Conservation (phyloP, 1,140 invertebrate genomes). For the Nymphalis io region DNA sequence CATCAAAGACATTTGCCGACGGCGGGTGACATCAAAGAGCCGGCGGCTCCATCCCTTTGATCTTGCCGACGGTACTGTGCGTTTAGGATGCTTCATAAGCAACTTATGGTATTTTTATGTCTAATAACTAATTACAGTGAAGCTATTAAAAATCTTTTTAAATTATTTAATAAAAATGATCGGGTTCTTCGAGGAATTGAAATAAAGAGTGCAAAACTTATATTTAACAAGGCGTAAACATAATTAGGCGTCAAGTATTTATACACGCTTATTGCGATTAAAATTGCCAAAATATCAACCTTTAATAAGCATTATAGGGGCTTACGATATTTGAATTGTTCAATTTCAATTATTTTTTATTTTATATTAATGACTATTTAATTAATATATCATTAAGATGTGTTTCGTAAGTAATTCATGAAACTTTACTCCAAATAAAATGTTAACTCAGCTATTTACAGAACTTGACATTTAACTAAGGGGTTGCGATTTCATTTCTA, state of each 20-base stretch:
- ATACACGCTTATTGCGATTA: background rate
- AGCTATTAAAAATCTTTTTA: slow-evolving; percentile 18
- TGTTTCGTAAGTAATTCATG: too few relatives aligned
- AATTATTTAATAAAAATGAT: slow-evolving; percentile 15
- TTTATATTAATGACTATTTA: too few relatives aligned
- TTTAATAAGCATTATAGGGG: background rate
- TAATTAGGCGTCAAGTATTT: slow-evolving; percentile 8
- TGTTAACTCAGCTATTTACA: too few relatives aligned
- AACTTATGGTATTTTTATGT: slow-evolving; percentile 37
- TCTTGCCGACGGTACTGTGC: slow-evolving; percentile 54
- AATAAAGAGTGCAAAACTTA: background rate
- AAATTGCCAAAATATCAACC: background rate
- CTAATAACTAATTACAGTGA: slow-evolving; percentile 36
- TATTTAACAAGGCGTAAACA: background rate
- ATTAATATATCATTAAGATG: too few relatives aligned
- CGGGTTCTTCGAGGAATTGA: background rate
- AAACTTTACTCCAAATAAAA: too few relatives aligned
- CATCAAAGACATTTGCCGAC: slow-evolving; percentile 62
- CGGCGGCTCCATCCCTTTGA: slow-evolving; percentile 52
- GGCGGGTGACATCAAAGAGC: slow-evolving; percentile 60
- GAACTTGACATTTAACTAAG: too few relatives aligned
- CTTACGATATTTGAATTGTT: too few relatives aligned
- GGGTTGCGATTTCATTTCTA: too few relatives aligned
- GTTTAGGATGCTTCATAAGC: slow-evolving; percentile 34
- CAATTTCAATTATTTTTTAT: too few relatives aligned